Conservation (phyloP, 1,140 invertebrate genomes). For the Caenorhabditis briggsae region DNA sequence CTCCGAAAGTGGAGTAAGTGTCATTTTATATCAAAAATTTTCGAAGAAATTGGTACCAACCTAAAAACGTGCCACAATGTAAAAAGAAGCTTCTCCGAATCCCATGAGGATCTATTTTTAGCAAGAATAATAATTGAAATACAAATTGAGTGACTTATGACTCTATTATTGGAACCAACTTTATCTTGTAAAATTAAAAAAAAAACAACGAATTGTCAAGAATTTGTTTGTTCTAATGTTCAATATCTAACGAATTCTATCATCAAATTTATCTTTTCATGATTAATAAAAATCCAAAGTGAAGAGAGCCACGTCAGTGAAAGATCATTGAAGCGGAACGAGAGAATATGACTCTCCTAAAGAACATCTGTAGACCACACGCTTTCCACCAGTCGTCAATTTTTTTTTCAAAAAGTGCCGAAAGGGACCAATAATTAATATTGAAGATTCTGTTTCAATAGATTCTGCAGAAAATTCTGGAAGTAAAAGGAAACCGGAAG, state of each 20-base stretch:
- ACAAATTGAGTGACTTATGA: too few species aligned
- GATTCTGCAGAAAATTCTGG: neutral
- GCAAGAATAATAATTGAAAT: too few species aligned
- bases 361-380: slow-evolving; percentile 49
- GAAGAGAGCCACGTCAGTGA: slow-evolving; percentile 3
- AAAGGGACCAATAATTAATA: neutral
- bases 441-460: neutral
- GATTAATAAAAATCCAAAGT: neutral
- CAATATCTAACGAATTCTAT: slow-evolving; percentile 1
- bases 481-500: neutral
- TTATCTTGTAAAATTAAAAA: neutral
- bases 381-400: neutral
- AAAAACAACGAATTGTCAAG: neutral
- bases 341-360: neutral
- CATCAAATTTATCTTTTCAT: slow-evolving; percentile 20
- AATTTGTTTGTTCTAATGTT: neutral
- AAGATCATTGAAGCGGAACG: slow-evolving; percentile 5
- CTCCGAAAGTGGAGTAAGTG: too few species aligned
- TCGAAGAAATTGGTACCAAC: too few species aligned
- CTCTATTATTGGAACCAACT: too few species aligned
- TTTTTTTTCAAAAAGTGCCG: neutral
- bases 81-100: too few species aligned
- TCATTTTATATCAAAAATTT: too few species aligned
- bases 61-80: too few species aligned
- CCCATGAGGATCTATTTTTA: too few species aligned